These are phyloP conservation scores for Formica exsecta DNA, from an alignment of 1,140 invertebrate genomes.

Conservation along the genomic window DNA sequence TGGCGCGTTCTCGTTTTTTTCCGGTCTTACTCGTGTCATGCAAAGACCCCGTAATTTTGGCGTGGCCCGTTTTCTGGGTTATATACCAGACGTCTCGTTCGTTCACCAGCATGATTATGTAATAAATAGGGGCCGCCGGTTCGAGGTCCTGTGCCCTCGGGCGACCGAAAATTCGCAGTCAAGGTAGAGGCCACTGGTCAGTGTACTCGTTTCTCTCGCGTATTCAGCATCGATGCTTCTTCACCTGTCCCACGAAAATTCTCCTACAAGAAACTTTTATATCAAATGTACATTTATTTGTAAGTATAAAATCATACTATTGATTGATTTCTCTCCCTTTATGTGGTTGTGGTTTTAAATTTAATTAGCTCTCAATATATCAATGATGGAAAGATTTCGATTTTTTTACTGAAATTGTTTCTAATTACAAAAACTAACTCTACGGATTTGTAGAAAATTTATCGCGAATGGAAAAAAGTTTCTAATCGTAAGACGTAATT, in stretches of 20 bases:
- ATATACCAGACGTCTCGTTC: conserved; percentile 23
- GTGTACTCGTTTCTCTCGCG: conserved; percentile 35
- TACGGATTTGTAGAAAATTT: no score
- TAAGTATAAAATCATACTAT: neutral
- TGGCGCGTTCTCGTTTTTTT: neutral
- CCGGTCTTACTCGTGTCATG: neutral
- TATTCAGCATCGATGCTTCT: neutral
- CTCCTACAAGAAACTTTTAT: neutral
- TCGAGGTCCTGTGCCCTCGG: conserved; percentile 29
- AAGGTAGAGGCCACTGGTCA: conserved; percentile 49
- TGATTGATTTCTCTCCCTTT: neutral
- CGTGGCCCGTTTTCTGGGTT: conserved; percentile 36
- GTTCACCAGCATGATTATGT: conserved; percentile 30
- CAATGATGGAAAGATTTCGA: no score
- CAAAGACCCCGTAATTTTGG: conserved; percentile 37
- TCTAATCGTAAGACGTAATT: no score
- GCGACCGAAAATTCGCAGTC: neutral
- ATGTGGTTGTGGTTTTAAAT: no score
- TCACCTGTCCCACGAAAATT: neutral
- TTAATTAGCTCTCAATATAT: no score
- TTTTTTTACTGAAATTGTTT: no score
- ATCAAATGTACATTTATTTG: neutral
- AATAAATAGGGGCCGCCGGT: conserved; percentile 20
- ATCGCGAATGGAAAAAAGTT: no score
- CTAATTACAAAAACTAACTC: no score